Evolutionary conservation across 1,140 invertebrate genomes (phyloP).

Genomic region (Saccostrea cuccullata): DNA sequence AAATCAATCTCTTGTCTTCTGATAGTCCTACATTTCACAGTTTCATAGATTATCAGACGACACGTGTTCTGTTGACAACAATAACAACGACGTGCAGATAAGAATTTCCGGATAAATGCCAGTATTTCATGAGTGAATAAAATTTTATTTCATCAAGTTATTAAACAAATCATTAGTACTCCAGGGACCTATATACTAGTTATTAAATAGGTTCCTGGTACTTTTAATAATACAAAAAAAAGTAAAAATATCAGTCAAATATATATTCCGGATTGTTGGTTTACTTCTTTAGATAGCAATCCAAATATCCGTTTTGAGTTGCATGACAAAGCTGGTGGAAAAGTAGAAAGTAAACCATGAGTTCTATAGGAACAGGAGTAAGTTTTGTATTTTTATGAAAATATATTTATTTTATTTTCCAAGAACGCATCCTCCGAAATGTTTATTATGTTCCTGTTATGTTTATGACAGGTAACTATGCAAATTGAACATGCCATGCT

Average conservation of each 20-base stretch:
- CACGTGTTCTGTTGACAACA: background rate
- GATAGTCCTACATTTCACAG: no score
- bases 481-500: no score
- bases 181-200: no score
- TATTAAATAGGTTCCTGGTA: no score
- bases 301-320: constrained; percentile 4
- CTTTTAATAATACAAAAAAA: no score
- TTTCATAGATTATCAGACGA: background rate
- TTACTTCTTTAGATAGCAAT: background rate
- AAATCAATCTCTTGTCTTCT: no score
- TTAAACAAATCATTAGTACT: no score
- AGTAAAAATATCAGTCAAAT: background rate
- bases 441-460: no score
- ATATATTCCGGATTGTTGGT: constrained; percentile 2
- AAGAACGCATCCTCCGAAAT: background rate
- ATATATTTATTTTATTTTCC: background rate
- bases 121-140: background rate
- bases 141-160: background rate
- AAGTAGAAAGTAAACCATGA: constrained; percentile 83
- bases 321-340: constrained; percentile 62
- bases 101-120: background rate
- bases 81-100: background rate
- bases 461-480: no score
- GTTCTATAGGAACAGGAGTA: constrained; percentile 97
- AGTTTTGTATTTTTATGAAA: constrained; percentile 71